Conservation (phyloP, 1,140 invertebrate genomes). For the Drosophila novamexicana region DNA sequence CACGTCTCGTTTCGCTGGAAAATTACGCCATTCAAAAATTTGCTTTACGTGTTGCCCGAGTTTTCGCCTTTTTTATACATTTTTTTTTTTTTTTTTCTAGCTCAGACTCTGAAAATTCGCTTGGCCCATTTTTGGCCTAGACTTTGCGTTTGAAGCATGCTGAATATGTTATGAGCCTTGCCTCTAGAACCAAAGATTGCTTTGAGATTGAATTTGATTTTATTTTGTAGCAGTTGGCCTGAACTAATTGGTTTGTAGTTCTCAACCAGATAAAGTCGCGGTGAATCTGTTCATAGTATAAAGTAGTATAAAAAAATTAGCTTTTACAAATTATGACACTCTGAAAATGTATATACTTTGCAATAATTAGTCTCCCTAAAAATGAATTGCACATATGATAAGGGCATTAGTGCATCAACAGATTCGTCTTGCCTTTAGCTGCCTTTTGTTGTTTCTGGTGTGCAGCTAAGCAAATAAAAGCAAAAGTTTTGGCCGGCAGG, state of each 20-base stretch:
- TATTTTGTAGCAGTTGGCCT: neutral
- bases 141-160: constrained; percentile 13
- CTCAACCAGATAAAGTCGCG: no score
- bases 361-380: no score
- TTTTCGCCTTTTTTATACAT: constrained; percentile 19
- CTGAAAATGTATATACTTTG: no score
- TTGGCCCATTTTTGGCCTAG: constrained; percentile 55
- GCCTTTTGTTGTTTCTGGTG: no score
- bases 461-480: no score
- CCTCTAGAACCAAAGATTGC: neutral
- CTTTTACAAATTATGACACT: no score
- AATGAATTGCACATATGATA: no score
- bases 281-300: no score
- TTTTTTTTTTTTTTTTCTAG: constrained; percentile 31
- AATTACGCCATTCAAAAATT: constrained; percentile 78
- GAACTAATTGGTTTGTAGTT: neutral
- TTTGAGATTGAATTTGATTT: neutral
- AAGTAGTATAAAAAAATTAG: no score
- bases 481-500: no score
- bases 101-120: constrained; percentile 45
- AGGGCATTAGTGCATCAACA: no score
- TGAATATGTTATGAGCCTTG: constrained; percentile 12
- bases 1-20: constrained; percentile 56
- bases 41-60: constrained; percentile 57
- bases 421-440: no score